Evolutionary conservation across 2,113 vertebrate species (phyloP), one percentile per base, ranked within the genome.

Genomic region (Patagioenas fasciata): DNA sequence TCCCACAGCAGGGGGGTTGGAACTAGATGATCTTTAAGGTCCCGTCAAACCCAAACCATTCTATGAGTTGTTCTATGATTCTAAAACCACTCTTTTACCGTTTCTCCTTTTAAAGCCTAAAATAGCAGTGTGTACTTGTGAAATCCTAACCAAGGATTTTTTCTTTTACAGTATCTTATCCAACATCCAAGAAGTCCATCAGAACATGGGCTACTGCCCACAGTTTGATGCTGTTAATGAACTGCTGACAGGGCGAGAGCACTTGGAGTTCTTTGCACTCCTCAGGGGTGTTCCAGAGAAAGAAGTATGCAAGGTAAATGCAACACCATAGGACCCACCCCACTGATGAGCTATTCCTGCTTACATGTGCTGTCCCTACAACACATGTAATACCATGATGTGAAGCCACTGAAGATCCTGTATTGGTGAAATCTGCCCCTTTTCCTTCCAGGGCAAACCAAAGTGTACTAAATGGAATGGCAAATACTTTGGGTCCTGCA

Each of bases 171-270:
- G 99, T 72, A 99, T 99, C 92, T 98, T 99, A 92, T 98, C 98
- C 53, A 98, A 99, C 95, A 99, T 99, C 69, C 98, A 99, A 1
- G 98, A 98, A 92, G 99, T 99, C 26, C 99, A 99, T 92, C 98
- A 98, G 97, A 99, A 99, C 97, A 99, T 99, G 99, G 99, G 99
- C 10, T 99, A 99, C 89, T 99, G 99, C 79, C 99, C 99, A 53
- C 99, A 99, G 98, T 99, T 99, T 6, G 99, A 99, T 90, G 99
- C 99, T 94, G 98, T 99, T 94, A 99, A 99, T 13, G 99, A 99
- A 42, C 98, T 99, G 87, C 97, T 99, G 94, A 99, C 99, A 1
- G 99, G 99, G 15, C 95, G 99, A 95, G 99, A 99, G 56, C 99
- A 99, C 4, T 97, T 99, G 97, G 99, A 99, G 91, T 99, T 99